Percentiles rank a stretch among this genome's conserved stretches.
phyloP scores from a whole-genome alignment of 2,888 invertebrate genomes.

The Bellardia pandia region DNA sequence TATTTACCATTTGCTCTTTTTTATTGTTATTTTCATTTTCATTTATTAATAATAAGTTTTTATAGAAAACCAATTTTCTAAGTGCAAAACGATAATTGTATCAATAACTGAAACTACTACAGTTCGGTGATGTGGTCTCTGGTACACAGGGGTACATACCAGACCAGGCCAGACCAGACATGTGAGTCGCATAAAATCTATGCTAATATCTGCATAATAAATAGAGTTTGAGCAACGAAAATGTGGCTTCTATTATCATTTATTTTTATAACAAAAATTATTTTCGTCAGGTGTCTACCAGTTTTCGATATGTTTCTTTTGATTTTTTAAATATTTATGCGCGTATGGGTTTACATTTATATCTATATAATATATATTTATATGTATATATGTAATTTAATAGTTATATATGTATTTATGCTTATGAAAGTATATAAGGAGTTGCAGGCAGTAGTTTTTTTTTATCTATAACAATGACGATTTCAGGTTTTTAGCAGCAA shows the following conservation, averaged over 20 bases:
- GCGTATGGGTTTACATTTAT: no score
- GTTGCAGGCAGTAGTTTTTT: conserved; percentile 63
- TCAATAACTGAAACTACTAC: background rate
- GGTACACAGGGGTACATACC: background rate
- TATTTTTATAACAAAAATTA: conserved; percentile 13
- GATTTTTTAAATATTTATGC: background rate
- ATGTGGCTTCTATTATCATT: conserved; percentile 20
- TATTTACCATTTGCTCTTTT: conserved; percentile 1
- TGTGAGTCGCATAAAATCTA: conserved; percentile 35
- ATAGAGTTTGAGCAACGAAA: conserved; percentile 30
- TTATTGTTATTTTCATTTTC: conserved; percentile 7
- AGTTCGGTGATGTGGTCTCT: background rate
- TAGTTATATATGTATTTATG: background rate
- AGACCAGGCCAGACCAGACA: no score
- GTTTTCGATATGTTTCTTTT: conserved; percentile 10
- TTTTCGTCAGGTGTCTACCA: conserved; percentile 51
- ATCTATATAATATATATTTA: background rate
- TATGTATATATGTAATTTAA: conserved; percentile 5
- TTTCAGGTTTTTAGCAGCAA: conserved; percentile 63
- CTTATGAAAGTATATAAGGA: conserved; percentile 53
- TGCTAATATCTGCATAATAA: conserved; percentile 39
- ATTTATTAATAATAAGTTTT: conserved; percentile 31
- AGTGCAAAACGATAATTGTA: background rate
- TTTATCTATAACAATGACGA: conserved; percentile 61
- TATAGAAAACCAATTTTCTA: background rate